Base-by-base conservation (phyloP, 92 coral and sea anemone species). In the Nematostella vectensis region DNA sequence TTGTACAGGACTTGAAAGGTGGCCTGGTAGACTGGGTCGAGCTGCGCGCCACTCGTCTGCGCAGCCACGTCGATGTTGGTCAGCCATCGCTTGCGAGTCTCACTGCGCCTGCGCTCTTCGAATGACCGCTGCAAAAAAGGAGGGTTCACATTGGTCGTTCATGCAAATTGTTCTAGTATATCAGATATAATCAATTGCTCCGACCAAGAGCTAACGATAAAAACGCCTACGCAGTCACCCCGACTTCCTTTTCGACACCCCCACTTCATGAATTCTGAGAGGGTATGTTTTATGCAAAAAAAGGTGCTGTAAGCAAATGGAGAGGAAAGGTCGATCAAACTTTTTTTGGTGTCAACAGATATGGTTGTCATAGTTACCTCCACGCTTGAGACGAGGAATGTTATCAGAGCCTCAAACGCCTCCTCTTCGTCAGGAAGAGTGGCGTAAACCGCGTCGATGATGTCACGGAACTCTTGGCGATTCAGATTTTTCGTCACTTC, bases 51-150 rank as follows among this genome's bases (percentile, higher is more conserved):
- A 27, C 97, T 83, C 36, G 95, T 85, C 68, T 81, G 94, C n/a
- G 97, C 91, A 13, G 97, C 89, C 25, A 72, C 77, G 54, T 86
- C 97, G 50, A 89, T 85, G 63, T 72, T 72, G 28, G 79, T 73
- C 55, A 89, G 63, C 95, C 95, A 89, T 17, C 72, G 61, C 62
- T 85, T 85, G 17, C 97, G 85, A 21, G 97, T 94, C 52, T 89
- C 97, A 57, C 95, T 94, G 26, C 97, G 94, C 82, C 69, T 89
- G 73, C 95, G 88, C 72, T 89, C 97, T 38, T 89, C 97, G 56
- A 89, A 89, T 38, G 97, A 86, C 68, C 97, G 87, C 97, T 89
- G 83, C 2, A 30, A 21, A 21, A 11, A 31, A 25, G 38, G 42
- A 36, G 15, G 9, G n/a, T n/a, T n/a, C n/a, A n/a, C n/a, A n/a